These are phyloP conservation scores for Drosophila nikananu DNA, from an alignment of 1,140 invertebrate genomes.

Conservation along the genomic window DNA sequence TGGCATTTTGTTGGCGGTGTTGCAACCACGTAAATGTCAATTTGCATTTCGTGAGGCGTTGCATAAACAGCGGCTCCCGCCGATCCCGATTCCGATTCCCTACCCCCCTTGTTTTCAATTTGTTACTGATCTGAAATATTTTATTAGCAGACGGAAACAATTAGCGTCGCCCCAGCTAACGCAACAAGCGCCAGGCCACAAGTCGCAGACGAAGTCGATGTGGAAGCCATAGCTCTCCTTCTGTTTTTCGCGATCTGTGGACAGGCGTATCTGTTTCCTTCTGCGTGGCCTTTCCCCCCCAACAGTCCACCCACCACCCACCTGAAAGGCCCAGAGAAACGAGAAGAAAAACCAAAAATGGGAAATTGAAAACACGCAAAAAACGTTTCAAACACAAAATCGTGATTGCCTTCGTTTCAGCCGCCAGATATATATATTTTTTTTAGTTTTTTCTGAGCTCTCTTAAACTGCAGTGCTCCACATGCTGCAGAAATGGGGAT, in stretches of 20 bases:
- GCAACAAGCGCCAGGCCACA: constrained; percentile 42
- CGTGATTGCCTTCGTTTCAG: constrained; percentile 79
- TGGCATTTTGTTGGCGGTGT: constrained; percentile 65
- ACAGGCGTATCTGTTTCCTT: constrained; percentile 50
- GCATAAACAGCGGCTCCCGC: constrained; percentile 69
- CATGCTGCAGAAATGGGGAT: constrained; percentile 16
- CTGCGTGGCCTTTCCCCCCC: constrained; percentile 67
- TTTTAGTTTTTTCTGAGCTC: constrained; percentile 11
- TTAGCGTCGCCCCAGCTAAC: constrained; percentile 70
- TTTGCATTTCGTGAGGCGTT: constrained; percentile 82
- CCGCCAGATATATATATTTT: constrained; percentile 68
- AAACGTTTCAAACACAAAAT: constrained; percentile 80
- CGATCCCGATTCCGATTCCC: constrained; percentile 10
- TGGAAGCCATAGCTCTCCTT: constrained; percentile 41
- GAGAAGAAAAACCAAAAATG: constrained; percentile 46
- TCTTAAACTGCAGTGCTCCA: constrained; percentile 35
- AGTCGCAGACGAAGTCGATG: constrained; percentile 18
- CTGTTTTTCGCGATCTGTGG: constrained; percentile 27
- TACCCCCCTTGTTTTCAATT: constrained; percentile 74
- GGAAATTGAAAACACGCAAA: constrained; percentile 81
- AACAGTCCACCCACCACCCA: not conserved
- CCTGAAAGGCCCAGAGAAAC: constrained; percentile 26
- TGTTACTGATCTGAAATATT: constrained; percentile 81
- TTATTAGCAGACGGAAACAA: constrained; percentile 84
- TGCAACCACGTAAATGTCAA: constrained; percentile 84